Evolutionary conservation across 2,888 invertebrate species (phyloP).

Genomic region (Coecobrya sp.): DNA sequence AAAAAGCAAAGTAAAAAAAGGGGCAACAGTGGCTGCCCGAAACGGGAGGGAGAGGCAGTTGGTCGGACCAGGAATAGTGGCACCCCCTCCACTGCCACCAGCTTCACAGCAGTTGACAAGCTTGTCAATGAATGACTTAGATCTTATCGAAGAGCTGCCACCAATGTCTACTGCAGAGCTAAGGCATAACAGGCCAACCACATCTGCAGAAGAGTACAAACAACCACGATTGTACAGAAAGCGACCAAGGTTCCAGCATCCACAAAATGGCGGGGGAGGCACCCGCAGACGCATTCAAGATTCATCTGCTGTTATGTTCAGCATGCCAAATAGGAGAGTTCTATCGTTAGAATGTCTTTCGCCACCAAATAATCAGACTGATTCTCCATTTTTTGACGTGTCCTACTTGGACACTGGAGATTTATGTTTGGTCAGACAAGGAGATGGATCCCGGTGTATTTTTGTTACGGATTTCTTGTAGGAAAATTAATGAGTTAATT

Average conservation of each 20-base stretch:
- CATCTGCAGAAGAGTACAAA: slow-evolving; percentile 78
- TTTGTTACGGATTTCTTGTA: slow-evolving; percentile 84
- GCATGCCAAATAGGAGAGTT: slow-evolving; percentile 80
- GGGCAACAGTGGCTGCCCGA: slow-evolving; percentile 8
- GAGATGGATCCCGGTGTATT: slow-evolving; percentile 83
- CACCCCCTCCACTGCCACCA: not conserved
- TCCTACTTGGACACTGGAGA: slow-evolving; percentile 83
- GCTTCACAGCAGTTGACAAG: slow-evolving; percentile 76
- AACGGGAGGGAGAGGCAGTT: slow-evolving; percentile 50
- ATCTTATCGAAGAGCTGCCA: slow-evolving; percentile 80
- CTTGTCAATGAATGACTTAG: slow-evolving; percentile 83
- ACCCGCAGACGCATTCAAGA: slow-evolving; percentile 44
- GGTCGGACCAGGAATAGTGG: not conserved
- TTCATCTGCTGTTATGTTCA: slow-evolving; percentile 60
- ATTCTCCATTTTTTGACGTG: slow-evolving; percentile 80
- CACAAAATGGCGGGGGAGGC: slow-evolving; percentile 45
- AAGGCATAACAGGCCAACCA: slow-evolving; percentile 54
- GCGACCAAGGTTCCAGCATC: slow-evolving; percentile 74
- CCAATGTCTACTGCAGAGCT: slow-evolving; percentile 64
- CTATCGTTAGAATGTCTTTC: slow-evolving; percentile 81
- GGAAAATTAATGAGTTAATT: slow-evolving; percentile 22
- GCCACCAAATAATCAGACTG: slow-evolving; percentile 77
- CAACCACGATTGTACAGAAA: slow-evolving; percentile 82
- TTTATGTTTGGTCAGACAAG: slow-evolving; percentile 80
- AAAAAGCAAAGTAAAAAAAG: slow-evolving; percentile 45